phyloP scores from a whole-genome alignment of 53 echinoderm and acorn worm species.

The Patiria pectinifera region DNA sequence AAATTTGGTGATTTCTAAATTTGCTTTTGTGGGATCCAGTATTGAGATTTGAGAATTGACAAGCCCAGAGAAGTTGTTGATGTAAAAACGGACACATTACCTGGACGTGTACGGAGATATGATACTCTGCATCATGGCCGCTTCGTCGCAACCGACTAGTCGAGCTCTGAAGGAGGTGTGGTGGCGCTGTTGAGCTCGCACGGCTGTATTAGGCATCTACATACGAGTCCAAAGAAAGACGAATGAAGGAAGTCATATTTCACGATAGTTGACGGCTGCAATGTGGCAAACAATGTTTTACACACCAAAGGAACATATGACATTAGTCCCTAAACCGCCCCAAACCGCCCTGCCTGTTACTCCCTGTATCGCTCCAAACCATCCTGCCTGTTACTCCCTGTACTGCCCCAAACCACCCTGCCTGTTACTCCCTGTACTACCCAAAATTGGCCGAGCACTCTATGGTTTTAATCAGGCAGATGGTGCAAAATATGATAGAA shows the following conservation, averaged over 20 bases:
- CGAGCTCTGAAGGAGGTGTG: conserved; percentile 87
- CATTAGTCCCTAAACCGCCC: too few relatives aligned
- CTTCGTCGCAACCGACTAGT: conserved; percentile 82
- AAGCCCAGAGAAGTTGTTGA: background rate
- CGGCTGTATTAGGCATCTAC: conserved; percentile 85
- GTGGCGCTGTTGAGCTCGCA: conserved; percentile 72
- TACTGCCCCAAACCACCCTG: too few relatives aligned
- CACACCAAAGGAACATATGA: too few relatives aligned
- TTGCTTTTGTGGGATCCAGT: background rate
- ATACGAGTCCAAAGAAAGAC: background rate
- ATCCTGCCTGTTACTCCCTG: too few relatives aligned
- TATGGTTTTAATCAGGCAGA: too few relatives aligned
- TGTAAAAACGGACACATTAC: conserved; percentile 35
- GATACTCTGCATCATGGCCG: conserved; percentile 83
- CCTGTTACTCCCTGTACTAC: too few relatives aligned
- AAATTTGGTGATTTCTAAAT: background rate
- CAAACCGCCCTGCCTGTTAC: too few relatives aligned
- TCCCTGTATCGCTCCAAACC: too few relatives aligned
- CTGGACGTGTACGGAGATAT: conserved; percentile 97
- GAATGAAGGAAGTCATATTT: background rate
- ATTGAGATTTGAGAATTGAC: background rate
- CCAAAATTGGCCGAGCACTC: too few relatives aligned
- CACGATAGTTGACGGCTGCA: too few relatives aligned
- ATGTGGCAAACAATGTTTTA: too few relatives aligned
- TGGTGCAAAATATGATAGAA: too few relatives aligned